Evolutionary conservation across 53 echinoderm and acorn worm species (phyloP), one percentile per base, ranked within the genome.

Genomic region (Patiria pectinifera): DNA sequence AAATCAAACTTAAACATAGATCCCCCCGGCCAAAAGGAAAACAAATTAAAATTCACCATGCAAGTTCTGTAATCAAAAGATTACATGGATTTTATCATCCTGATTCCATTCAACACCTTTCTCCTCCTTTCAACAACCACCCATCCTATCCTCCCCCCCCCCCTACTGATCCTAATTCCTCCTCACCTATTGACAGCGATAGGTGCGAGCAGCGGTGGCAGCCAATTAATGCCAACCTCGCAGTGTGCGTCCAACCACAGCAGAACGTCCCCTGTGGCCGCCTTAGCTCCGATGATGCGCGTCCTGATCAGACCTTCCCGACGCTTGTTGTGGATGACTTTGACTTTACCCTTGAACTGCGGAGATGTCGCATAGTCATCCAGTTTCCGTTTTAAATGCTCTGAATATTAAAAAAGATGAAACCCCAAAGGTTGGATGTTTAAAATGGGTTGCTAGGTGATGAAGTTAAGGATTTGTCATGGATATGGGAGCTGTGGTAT

Each of bases 171-270:
- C 11, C 82, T 22, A 72, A 48, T 78, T 43, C 12, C 18, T 24
- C 4, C 93, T 93, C 91, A 98, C 98, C 96, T 98, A 78, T 98
- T 98, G 71, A 89, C 91, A 90, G 98, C 98, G 53, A 98, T 98
- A 3, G 98, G 98, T 82, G 96, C 87, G 25, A 98, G 91, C 19
- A 98, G 92, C 13, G 98, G 98, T n/a, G 98, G 95, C 18, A 98
- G 82, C 98, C 98, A 98, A 78, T 98, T 98, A 69, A 91, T 80
- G 24, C 98, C 98, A 11, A 96, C 96, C 84, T 98, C 98, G 75
- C 98, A 98, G 83, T 98, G 98, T 86, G 98, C 98, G 77, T 98
- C 98, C 86, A 98, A 82, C 98, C 98, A 98, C 23, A 98, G 82
- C 62, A 98, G 87, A 5, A 98, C 98, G 21, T 98, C 98, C 46